A percentile compares a stretch with the other conserved stretches of the same genome.
phyloP scores from a whole-genome alignment of 2,113 vertebrate genomes.

The Anhinga rufa region DNA sequence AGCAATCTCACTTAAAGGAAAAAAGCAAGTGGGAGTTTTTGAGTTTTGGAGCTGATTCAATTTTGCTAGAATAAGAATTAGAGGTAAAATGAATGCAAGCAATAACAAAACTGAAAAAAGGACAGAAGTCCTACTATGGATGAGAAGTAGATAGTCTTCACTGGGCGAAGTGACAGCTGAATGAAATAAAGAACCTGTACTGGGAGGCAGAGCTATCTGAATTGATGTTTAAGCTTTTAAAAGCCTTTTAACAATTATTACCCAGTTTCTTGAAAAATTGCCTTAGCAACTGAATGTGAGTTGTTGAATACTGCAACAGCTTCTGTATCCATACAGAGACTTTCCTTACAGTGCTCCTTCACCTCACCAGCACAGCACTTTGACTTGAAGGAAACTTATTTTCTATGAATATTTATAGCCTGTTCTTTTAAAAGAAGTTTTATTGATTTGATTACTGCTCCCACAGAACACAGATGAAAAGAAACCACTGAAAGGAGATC shows the following conservation, averaged over 20 bases:
- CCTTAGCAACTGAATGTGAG: conserved; percentile 1
- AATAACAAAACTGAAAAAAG: background rate
- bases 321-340: background rate
- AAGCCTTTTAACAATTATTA: background rate
- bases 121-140: background rate
- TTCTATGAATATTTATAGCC: conserved; percentile 22
- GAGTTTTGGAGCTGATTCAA: background rate
- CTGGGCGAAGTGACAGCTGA: background rate
- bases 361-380: background rate
- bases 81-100: background rate
- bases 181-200: background rate
- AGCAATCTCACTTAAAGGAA: background rate
- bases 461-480: conserved; percentile 5
- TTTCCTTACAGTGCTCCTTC: background rate
- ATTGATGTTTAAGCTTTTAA: background rate
- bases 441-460: conserved; percentile 32
- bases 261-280: background rate
- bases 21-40: background rate
- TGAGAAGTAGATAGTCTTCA: background rate
- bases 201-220: background rate
- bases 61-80: background rate
- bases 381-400: conserved; percentile 5
- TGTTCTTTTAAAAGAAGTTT: conserved; percentile 15
- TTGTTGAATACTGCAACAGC: background rate
- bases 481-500: background rate